phyloP scores from a whole-genome alignment of 2,888 invertebrate species.

The Blastobasis adustella region DNA sequence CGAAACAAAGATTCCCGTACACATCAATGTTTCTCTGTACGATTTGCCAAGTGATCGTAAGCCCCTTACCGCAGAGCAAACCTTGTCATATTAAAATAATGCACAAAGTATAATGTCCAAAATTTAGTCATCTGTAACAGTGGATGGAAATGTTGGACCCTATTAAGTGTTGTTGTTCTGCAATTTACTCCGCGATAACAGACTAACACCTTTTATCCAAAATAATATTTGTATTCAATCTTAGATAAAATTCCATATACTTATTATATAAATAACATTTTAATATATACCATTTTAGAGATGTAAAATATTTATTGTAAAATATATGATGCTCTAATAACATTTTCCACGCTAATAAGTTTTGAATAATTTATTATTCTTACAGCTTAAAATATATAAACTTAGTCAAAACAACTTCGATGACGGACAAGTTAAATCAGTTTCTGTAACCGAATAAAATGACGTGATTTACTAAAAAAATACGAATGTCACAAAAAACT shows the following conservation, averaged over 20 bases:
- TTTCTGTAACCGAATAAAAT: no score
- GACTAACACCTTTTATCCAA: slow-evolving; percentile 34
- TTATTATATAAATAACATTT: slow-evolving; percentile 38
- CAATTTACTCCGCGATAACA: slow-evolving; percentile 57
- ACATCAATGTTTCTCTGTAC: slow-evolving; percentile 57
- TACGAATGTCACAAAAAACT: no score
- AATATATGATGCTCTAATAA: slow-evolving; percentile 53
- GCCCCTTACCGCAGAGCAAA: slow-evolving; percentile 58
- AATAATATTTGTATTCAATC: slow-evolving; percentile 42
- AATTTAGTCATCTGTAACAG: slow-evolving; percentile 48
- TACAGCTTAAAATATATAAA: no score
- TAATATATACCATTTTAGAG: slow-evolving; percentile 55
- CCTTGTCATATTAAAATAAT: slow-evolving; percentile 48
- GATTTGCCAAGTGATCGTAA: slow-evolving; percentile 38
- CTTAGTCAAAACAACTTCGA: no score
- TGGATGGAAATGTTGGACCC: slow-evolving; percentile 73
- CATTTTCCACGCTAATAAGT: slow-evolving; percentile 23
- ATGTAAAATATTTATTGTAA: slow-evolving; percentile 36
- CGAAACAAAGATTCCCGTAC: slow-evolving; percentile 74
- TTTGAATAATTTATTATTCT: no score
- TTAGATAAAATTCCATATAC: slow-evolving; percentile 55
- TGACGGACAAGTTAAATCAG: no score
- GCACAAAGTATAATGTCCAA: slow-evolving; percentile 47
- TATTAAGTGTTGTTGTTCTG: slow-evolving; percentile 43
- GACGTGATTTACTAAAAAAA: no score